Evolutionary conservation across 2,113 vertebrate genomes (phyloP).

Genomic region (Osmerus mordax): DNA sequence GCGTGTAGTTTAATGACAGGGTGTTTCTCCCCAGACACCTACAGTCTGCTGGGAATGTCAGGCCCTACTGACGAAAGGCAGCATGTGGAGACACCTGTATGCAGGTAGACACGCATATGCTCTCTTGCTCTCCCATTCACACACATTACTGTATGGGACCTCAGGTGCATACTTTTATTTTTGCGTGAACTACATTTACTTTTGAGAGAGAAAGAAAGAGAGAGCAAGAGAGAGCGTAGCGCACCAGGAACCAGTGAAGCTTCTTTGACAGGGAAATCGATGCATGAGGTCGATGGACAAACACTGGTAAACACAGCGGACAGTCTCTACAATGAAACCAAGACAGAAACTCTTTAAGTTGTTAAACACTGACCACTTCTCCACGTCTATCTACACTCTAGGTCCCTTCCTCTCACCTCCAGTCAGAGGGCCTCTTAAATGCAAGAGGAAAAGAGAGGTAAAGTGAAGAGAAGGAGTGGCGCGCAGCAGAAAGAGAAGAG

Average conservation of each 20-base stretch:
- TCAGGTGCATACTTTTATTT: too few species aligned
- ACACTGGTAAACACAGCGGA: constrained; percentile 49
- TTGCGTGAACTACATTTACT: too few species aligned
- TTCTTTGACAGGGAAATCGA: constrained; percentile 50
- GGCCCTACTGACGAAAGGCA: neutral
- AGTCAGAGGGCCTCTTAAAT: too few species aligned
- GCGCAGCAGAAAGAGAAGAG: too few species aligned
- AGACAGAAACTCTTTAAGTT: constrained; percentile 27
- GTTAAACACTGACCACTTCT: too few species aligned
- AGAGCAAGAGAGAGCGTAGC: constrained; percentile 16
- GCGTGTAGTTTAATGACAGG: neutral
- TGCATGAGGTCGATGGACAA: constrained; percentile 55
- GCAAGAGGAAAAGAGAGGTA: too few species aligned
- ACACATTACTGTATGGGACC: too few species aligned
- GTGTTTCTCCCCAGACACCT: neutral
- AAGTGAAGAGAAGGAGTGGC: too few species aligned
- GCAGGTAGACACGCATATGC: neutral
- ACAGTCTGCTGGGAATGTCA: neutral
- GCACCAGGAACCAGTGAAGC: constrained; percentile 36
- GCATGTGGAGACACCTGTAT: neutral
- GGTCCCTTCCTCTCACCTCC: too few species aligned
- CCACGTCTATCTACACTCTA: too few species aligned
- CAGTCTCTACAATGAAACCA: constrained; percentile 36
- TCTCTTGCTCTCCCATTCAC: neutral
- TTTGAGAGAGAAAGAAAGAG: constrained; percentile 7